Base-by-base conservation (phyloP, 1,140 invertebrate genomes). In the Drosophila nigrodunni region DNA sequence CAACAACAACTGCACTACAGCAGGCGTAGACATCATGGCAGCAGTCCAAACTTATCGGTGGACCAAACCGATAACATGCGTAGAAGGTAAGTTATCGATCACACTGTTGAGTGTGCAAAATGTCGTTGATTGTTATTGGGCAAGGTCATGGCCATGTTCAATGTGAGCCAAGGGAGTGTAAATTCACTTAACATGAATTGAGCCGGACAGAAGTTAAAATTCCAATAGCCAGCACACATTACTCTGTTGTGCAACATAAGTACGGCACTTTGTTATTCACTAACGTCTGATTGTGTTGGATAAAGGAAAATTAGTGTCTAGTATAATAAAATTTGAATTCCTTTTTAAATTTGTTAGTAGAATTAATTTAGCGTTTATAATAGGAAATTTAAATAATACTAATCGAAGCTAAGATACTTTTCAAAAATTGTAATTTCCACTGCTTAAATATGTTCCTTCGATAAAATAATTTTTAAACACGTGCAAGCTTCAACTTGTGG, bases 61-160 rank as follows among this genome's bases (percentile, higher is more conserved):
- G 88, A 92, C 65, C 88, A 92, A 67, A 91, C 91, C 64, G 91
- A 92, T 77, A 92, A 92, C 46, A 76, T 92, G 57, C 70, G 91
- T 30, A 74, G 88, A 71, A 92, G 91, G 91, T 92, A 52, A 85
- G 75, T 71, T 58, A 46, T 65, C 21, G 18, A 37, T 44, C 49
- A 60, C 30, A 10, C 13, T 61, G 9, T 54, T 5, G 15, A 10
- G 8, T 61, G 13, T 54, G 5, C 1, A 41, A 59, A 65, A 52
- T 47, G 10, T 3, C 21, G 15, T 52, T 25, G 55, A 66, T 50
- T 37, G 39, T 75, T 65, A 69, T 69, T 74, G 58, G 11, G 11
- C 50, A 74, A 74, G 72, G 72, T 74, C 67, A 75, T 52, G 54
- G 72, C 70, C 67, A 75, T 52, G 54, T 65, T 37, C n/a, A n/a